Conservation (phyloP, 2,797 vertebrate genomes). For the Tenualosa ilisha region DNA sequence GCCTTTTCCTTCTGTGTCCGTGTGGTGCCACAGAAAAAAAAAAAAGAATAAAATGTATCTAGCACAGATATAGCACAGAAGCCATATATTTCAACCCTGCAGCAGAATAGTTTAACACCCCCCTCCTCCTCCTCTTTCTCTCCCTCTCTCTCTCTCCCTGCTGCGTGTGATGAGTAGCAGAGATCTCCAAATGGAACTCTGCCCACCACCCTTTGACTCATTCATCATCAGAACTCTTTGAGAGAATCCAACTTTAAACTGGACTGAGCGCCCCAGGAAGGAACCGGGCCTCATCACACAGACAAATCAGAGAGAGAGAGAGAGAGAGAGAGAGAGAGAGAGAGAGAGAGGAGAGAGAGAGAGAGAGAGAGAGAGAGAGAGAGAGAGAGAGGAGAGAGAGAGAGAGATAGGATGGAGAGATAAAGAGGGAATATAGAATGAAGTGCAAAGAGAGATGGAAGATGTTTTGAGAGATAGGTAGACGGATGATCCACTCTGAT, state of each 20-base stretch:
- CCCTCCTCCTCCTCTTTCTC: background rate
- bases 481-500: too few relatives aligned
- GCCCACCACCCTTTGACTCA: background rate
- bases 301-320: slow-evolving; percentile 7
- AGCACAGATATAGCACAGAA: slow-evolving; percentile 4
- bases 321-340: background rate
- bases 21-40: background rate
- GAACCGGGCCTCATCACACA: background rate
- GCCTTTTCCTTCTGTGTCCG: background rate
- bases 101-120: background rate
- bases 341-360: background rate
- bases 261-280: background rate
- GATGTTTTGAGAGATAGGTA: background rate
- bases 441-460: background rate
- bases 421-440: background rate
- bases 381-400: background rate
- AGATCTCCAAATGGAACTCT: background rate
- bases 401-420: background rate
- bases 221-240: background rate
- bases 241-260: background rate
- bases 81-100: background rate
- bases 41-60: background rate
- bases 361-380: background rate
- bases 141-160: background rate
- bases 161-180: background rate